These are phyloP conservation scores for Laterallus jamaicensis DNA, from an alignment of 2,113 vertebrate genomes.

Conservation along the genomic window DNA sequence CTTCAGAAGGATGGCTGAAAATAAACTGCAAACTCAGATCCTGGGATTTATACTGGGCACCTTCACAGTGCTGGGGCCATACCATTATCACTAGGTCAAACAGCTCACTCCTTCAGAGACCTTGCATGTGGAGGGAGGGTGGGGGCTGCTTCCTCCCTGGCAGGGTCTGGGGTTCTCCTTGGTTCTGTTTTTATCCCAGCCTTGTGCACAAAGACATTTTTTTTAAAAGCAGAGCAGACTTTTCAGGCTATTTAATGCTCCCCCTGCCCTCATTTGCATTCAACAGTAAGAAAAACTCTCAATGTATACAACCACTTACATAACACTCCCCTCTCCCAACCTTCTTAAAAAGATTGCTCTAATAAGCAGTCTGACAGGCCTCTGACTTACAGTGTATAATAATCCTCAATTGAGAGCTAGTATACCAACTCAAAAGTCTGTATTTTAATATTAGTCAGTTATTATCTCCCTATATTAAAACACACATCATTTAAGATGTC, in stretches of 20 bases:
- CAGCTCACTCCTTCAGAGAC: not conserved
- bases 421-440: not conserved
- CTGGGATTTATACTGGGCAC: constrained; percentile 31
- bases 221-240: not conserved
- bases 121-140: not conserved
- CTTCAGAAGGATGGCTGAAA: constrained; percentile 44
- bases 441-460: constrained; percentile 3
- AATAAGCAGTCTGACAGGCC: not conserved
- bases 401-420: not conserved
- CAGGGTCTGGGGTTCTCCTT: not conserved
- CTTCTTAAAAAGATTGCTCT: not conserved
- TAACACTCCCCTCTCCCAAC: not conserved
- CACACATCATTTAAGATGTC: not conserved
- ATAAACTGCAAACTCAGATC: constrained; percentile 48
- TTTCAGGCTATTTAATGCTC: not conserved
- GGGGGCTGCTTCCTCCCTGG: not conserved
- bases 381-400: not conserved
- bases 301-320: not conserved
- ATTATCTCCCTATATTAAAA: constrained; percentile 13
- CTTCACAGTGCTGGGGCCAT: not conserved
- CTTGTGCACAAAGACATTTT: not conserved
- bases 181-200: not conserved
- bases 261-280: not conserved
- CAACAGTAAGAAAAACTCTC: not conserved
- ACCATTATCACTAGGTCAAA: not conserved